Conservation (phyloP, 2,888 invertebrate species). For the Tetrapedia diversipes region DNA sequence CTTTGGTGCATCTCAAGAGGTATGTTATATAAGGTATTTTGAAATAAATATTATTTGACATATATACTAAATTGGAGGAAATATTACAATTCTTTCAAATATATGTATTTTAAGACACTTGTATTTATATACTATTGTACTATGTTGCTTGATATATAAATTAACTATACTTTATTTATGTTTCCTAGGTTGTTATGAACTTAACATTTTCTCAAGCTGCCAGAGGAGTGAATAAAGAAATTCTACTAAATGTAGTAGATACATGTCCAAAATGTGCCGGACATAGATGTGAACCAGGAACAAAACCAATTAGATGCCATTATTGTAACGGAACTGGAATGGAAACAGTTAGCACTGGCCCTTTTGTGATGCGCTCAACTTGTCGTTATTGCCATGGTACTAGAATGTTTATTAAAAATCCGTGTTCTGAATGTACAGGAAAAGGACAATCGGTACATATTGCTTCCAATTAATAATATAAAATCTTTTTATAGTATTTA, state of each 20-base stretch:
- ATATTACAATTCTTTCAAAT: background rate
- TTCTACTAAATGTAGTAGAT: conserved; percentile 95
- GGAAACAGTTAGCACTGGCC: conserved; percentile 95
- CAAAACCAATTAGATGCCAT: conserved; percentile 93
- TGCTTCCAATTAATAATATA: conserved; percentile 43
- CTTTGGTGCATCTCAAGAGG: conserved; percentile 96
- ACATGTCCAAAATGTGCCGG: conserved; percentile 96
- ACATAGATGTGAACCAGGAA: conserved; percentile 94
- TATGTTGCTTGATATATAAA: background rate
- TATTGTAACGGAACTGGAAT: conserved; percentile 98
- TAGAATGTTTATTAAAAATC: conserved; percentile 93
- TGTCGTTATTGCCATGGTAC: conserved; percentile 96
- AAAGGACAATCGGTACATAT: conserved; percentile 91
- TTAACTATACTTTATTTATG: background rate
- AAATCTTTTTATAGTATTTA: background rate
- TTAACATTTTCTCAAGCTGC: conserved; percentile 97
- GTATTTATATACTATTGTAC: too few species aligned
- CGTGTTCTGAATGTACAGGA: conserved; percentile 96
- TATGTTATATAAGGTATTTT: conserved; percentile 77
- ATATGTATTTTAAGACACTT: background rate
- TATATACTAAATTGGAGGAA: too few species aligned
- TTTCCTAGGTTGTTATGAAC: conserved; percentile 90
- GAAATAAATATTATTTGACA: too few species aligned
- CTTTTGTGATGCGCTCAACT: conserved; percentile 98
- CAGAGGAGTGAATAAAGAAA: conserved; percentile 96